Evolutionary conservation across 2,797 vertebrate genomes (phyloP), one percentile per base, ranked within the genome.

Genomic region (Pristis pectinata): DNA sequence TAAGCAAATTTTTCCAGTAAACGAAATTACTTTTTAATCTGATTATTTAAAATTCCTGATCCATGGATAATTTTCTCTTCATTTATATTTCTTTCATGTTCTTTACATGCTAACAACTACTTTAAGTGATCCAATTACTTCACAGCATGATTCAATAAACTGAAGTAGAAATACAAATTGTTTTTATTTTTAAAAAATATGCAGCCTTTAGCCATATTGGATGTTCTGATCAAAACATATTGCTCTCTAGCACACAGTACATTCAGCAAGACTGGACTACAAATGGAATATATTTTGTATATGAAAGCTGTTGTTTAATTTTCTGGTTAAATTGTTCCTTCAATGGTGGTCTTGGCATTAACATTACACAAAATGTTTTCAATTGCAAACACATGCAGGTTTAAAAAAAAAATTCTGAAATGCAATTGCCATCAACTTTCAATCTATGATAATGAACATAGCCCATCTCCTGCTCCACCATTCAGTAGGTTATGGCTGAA

Each of bases 11-110:
- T 49, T 83, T 53, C 27, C 80, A 83, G 9, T 30, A 30, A 13
- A 15, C 2, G 30, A 85, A 85, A 85, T 13, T 85, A 53, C 49
- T 53, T 83, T 22, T 30, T 56, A 85, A 85, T 56, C 49, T 85
- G 19, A 79, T 41, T 87, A n/a, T 41, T n/a, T 37, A 67, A 91
- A 91, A 91, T 91, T 91, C 59, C 17, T 91, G n/a, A 91, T 67
- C 59, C 59, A 67, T 67, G 59, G 87, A 91, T 64, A 91, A 91
- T 64, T 17, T 24, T 91, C 64, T 24, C 59, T 67, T 59, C 85
- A 91, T 64, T 64, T 91, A 22, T 64, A 37, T 64, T 91, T 64
- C 56, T 64, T 91, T 91, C 8, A 64, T 87, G 8, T 67, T 91
- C 30, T 37, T 91, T 61, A 64, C 34, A 91, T 37, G 3, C 15